These are phyloP conservation scores for Psittacula derbiana DNA, from an alignment of 2,797 vertebrate species.

Conservation along the genomic window DNA sequence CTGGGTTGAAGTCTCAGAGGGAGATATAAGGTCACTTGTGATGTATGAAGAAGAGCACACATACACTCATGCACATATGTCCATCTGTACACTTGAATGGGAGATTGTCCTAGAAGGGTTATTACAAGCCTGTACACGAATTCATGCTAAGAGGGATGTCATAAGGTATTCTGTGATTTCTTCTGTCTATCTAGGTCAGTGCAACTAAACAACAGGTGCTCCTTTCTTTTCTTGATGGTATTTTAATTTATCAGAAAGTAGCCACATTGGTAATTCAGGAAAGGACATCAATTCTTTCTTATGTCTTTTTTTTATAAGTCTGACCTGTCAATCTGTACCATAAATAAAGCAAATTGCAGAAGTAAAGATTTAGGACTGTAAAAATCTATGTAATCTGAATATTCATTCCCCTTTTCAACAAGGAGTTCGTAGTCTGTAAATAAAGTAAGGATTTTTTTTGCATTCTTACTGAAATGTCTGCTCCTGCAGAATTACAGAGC, in stretches of 20 bases:
- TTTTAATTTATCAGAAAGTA: neutral
- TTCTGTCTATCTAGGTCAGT: neutral
- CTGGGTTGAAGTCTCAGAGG: neutral
- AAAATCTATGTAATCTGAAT: neutral
- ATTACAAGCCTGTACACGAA: neutral
- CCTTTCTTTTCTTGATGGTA: neutral
- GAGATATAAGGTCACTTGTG: neutral
- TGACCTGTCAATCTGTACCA: neutral
- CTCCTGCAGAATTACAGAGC: neutral
- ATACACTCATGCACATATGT: fast-evolving
- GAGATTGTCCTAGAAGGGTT: neutral
- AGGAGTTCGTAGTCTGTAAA: neutral
- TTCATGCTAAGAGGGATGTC: neutral
- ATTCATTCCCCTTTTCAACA: neutral
- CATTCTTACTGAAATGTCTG: neutral
- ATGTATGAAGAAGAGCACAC: neutral
- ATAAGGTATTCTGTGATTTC: neutral
- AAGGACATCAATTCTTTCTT: neutral
- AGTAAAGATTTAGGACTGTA: neutral
- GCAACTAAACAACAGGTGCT: neutral
- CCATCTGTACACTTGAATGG: neutral
- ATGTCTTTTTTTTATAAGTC: neutral
- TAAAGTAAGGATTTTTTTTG: neutral
- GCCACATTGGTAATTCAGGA: neutral
- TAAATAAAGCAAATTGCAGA: neutral